Conservation (phyloP, 2,113 vertebrate genomes). For the Tupaia chinensis region DNA sequence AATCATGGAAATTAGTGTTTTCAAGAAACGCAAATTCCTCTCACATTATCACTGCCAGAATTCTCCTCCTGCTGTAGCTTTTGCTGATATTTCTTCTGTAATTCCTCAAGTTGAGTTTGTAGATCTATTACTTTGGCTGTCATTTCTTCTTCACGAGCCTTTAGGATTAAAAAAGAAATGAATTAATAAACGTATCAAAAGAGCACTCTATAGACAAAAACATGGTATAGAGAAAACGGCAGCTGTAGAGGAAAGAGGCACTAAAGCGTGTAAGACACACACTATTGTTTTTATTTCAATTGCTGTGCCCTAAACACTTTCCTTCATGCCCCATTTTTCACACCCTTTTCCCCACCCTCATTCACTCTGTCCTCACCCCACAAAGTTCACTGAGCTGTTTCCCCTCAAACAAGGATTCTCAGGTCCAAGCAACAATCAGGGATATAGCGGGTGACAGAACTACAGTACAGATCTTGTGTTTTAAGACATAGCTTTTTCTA, state of each 20-base stretch:
- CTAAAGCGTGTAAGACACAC: neutral
- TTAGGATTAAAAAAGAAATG: constrained; percentile 55
- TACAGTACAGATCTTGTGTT: neutral
- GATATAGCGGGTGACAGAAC: neutral
- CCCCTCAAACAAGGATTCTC: neutral
- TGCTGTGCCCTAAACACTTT: neutral
- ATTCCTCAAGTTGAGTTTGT: constrained; percentile 92
- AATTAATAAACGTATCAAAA: neutral
- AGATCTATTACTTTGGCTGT: constrained; percentile 93
- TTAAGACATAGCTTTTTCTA: neutral
- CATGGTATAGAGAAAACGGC: neutral
- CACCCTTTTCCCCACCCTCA: neutral
- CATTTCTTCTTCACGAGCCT: constrained; percentile 98
- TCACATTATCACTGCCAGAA: constrained; percentile 87
- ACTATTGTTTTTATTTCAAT: neutral
- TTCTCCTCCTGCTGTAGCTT: constrained; percentile 80
- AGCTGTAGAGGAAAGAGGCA: neutral
- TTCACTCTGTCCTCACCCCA: neutral
- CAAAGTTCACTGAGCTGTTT: neutral
- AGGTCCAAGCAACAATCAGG: neutral
- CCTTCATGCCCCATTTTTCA: neutral
- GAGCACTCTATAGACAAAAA: neutral
- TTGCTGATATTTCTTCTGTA: constrained; percentile 86
- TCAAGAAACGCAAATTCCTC: constrained; percentile 30
- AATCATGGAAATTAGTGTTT: neutral